These are phyloP conservation scores for Hirtodrosophila alboralis DNA, from an alignment of 2,888 invertebrate genomes.

Conservation along the genomic window DNA sequence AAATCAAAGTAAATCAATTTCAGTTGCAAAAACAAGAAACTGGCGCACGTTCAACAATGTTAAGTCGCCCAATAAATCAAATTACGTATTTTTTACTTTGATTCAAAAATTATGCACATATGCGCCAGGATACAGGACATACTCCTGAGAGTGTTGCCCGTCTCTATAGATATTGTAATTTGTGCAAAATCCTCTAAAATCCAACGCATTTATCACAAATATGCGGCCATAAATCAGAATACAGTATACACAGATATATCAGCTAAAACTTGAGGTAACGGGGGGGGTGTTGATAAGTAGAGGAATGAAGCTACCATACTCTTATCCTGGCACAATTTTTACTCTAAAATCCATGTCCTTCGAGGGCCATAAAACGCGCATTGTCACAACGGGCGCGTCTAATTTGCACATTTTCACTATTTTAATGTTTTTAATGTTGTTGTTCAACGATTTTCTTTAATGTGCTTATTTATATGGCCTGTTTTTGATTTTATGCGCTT, in stretches of 20 bases:
- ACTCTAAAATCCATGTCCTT: conserved; percentile 34
- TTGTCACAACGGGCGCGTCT: conserved; percentile 53
- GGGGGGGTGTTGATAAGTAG: neutral
- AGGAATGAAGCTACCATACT: no score
- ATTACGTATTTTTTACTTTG: conserved; percentile 63
- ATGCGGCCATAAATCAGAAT: conserved; percentile 65
- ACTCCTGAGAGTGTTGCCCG: conserved; percentile 9
- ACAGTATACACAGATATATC: conserved; percentile 30
- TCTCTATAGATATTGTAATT: conserved; percentile 63
- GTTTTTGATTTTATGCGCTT: conserved; percentile 76
- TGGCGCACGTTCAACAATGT: conserved; percentile 70
- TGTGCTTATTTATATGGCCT: conserved; percentile 62
- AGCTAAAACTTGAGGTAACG: neutral
- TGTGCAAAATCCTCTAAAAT: conserved; percentile 73
- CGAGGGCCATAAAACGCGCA: conserved; percentile 69
- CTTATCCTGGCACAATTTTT: conserved; percentile 47
- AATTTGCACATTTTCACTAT: conserved; percentile 81
- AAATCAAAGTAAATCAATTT: conserved; percentile 83
- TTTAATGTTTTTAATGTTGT: no score
- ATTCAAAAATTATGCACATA: conserved; percentile 70
- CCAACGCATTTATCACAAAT: conserved; percentile 70
- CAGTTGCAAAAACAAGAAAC: conserved; percentile 53
- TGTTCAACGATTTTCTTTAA: conserved; percentile 54
- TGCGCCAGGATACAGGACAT: conserved; percentile 45
- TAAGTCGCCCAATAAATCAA: conserved; percentile 80